Evolutionary conservation across 2,797 vertebrate genomes (phyloP).

Genomic region (Salarias fasciatus): DNA sequence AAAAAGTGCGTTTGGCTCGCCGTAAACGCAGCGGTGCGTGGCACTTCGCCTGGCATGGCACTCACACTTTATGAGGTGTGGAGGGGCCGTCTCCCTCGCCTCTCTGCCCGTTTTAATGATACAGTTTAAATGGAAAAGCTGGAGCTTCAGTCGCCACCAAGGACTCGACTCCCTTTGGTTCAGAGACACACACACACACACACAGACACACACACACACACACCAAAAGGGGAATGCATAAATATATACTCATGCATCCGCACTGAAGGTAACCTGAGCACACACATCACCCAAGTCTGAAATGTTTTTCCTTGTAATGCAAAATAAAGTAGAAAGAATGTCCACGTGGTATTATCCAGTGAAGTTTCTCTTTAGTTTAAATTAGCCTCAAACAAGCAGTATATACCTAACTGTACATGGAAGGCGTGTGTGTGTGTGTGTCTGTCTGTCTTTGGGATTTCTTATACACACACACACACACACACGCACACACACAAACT

Average conservation of each 20-base stretch:
- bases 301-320: neutral
- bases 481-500: no score
- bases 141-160: conserved; percentile 74
- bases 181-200: conserved; percentile 17
- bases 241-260: neutral
- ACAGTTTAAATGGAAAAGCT: conserved; percentile 80
- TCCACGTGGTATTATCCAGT: no score
- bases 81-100: conserved; percentile 72
- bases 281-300: conserved; percentile 3
- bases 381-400: no score
- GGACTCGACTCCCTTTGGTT: conserved; percentile 62
- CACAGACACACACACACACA: conserved; percentile 23
- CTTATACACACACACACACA: no score
- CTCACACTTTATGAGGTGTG: conserved; percentile 83
- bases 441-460: no score
- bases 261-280: neutral
- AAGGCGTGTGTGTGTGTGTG: no score
- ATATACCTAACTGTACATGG: no score
- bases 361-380: no score
- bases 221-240: neutral
- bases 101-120: conserved; percentile 78
- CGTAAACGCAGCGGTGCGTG: conserved; percentile 73
- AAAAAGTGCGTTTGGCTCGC: conserved; percentile 66
- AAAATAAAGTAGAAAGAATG: no score
- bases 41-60: conserved; percentile 70